Percentiles rank a stretch among this genome's conserved stretches.
Conservation (phyloP, 2,113 vertebrate genomes). For the Oncorhynchus nerka region DNA sequence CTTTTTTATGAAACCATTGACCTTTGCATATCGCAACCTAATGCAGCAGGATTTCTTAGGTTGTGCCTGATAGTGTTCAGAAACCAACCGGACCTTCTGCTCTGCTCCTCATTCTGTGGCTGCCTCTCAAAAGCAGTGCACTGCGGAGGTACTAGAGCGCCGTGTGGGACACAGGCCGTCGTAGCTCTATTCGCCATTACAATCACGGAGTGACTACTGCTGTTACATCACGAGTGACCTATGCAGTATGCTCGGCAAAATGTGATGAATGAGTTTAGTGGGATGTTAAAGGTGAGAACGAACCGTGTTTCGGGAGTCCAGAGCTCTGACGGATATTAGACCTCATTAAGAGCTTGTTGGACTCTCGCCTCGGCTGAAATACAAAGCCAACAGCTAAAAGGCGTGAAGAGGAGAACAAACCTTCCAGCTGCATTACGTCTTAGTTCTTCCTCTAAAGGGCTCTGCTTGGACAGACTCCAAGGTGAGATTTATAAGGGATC, state of each 20-base stretch:
- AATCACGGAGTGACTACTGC: neutral
- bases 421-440: neutral
- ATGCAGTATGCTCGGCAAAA: neutral
- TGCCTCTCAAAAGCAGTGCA: neutral
- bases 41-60: neutral
- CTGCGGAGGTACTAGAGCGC: too few species aligned
- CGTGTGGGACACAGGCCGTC: too few species aligned
- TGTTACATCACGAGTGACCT: neutral
- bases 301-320: neutral
- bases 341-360: neutral
- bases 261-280: neutral
- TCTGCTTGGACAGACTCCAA: neutral
- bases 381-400: neutral
- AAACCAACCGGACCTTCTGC: neutral
- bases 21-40: constrained; percentile 58
- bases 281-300: neutral
- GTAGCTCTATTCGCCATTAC: neutral
- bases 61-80: neutral
- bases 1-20: constrained; percentile 58
- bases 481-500: too few species aligned
- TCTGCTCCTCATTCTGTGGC: neutral
- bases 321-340: neutral
- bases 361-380: neutral
- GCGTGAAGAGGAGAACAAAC: neutral
- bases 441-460: neutral